Conservation (phyloP, 2,888 invertebrate species). For the Eretmocerus hayati region DNA sequence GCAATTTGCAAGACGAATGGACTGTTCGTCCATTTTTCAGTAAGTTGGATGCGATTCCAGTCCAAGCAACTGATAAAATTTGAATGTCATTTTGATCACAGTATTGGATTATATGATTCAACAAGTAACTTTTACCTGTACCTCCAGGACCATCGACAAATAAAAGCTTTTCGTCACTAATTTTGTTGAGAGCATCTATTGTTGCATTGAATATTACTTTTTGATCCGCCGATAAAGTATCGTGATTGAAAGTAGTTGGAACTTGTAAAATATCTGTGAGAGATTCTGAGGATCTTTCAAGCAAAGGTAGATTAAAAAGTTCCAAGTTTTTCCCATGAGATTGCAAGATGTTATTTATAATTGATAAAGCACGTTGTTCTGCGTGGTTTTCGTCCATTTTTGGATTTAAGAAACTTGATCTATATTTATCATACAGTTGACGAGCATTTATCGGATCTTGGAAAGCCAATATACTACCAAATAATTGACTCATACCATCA, state of each 20-base stretch:
- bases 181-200: background rate
- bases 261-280: background rate
- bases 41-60: constrained; percentile 16
- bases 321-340: background rate
- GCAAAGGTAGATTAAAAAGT: background rate
- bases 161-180: background rate
- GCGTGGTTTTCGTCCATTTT: background rate
- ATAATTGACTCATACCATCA: constrained; percentile 9
- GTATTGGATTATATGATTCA: background rate
- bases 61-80: constrained; percentile 13
- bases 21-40: constrained; percentile 3
- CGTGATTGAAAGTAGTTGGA: too few relatives aligned
- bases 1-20: constrained; percentile 1
- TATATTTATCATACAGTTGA: constrained; percentile 14
- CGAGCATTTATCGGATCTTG: constrained; percentile 14
- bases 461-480: constrained; percentile 13
- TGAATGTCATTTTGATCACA: background rate
- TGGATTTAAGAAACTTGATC: constrained; percentile 7
- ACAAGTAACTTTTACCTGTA: constrained; percentile 1
- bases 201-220: background rate
- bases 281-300: background rate
- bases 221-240: background rate
- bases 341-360: constrained; percentile 1
- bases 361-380: background rate
- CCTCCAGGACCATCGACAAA: constrained; percentile 1